Base-by-base conservation (phyloP, 2,888 invertebrate species). In the Strigamia maritima region DNA sequence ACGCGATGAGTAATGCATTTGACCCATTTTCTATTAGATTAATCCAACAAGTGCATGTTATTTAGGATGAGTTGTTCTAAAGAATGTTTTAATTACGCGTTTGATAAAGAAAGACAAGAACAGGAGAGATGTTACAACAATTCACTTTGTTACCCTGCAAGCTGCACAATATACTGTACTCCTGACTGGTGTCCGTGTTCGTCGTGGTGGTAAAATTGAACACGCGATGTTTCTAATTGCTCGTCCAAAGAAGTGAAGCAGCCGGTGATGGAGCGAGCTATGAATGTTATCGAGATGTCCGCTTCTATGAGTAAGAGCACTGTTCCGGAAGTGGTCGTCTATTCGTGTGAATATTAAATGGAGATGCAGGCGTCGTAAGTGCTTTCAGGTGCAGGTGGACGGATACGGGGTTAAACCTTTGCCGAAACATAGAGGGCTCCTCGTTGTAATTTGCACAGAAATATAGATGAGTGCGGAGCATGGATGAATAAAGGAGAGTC, bases 141-240 rank as follows among this genome's bases (percentile, higher is more conserved):
- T 28, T 16, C 26, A 6, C 26, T 28, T 65, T 24, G 65, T 14
- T 65, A 65, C 65, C 8, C 60, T 60, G 60, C 28, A 31, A 31
- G 31, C 31, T 31, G 31, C 31, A 31, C 31, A 31, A 31, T 31
- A 31, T 31, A 31, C 31, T 31, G 31, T 31, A 31, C 31, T 31
- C 60, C 10, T n/a, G 2, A 10, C 12, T 8, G 28, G 0, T 65
- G 65, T 10, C 16, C 24, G 65, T 26, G 65, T 65, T 28, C 26
- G 65, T 65, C 26, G 65, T 65, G 65, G 65, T 65, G 65, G 65
- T 65, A 24, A 65, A 65, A 65, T 49, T 65, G 65, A 14, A 65
- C 65, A 65, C 26, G 65, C 26, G 65, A 26, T 65, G 65, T 65
- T 4, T 65, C 65, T 65, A 65, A 65, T 65, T 65, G 28, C 65